phyloP scores from a whole-genome alignment of 2,113 vertebrate genomes.

The Asarcornis scutulata region DNA sequence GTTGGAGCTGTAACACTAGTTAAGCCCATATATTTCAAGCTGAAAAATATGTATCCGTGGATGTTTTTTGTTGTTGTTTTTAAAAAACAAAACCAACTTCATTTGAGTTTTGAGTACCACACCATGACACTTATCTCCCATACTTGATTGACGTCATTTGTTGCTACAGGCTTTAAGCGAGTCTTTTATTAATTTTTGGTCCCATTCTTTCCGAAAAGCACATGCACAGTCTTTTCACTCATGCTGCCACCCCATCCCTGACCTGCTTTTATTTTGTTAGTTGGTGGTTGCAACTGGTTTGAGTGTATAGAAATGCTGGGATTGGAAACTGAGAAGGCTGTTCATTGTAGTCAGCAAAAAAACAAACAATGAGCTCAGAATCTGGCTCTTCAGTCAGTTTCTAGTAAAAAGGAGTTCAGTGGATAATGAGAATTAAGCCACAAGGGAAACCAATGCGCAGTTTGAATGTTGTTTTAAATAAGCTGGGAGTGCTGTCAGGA shows the following conservation, averaged over 20 bases:
- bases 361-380: constrained; percentile 74
- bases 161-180: background rate
- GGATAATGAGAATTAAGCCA: constrained; percentile 67
- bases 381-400: constrained; percentile 71
- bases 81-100: background rate
- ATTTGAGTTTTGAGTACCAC: background rate
- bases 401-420: constrained; percentile 68
- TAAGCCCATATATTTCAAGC: background rate
- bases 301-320: constrained; percentile 64
- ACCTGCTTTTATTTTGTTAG: constrained; percentile 51
- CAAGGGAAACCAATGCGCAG: constrained; percentile 8
- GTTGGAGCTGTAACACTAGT: background rate
- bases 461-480: constrained; percentile 71
- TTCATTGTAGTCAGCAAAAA: constrained; percentile 67
- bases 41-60: background rate
- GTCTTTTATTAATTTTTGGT: constrained; percentile 26
- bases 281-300: constrained; percentile 54
- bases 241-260: background rate
- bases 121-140: background rate
- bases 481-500: constrained; percentile 36
- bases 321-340: constrained; percentile 60
- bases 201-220: constrained; percentile 34
- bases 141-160: constrained; percentile 7
- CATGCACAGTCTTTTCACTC: background rate
- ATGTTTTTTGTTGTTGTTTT: background rate